Base-by-base conservation (phyloP, 2,113 vertebrate species). In the Sebastes schlegelii region DNA sequence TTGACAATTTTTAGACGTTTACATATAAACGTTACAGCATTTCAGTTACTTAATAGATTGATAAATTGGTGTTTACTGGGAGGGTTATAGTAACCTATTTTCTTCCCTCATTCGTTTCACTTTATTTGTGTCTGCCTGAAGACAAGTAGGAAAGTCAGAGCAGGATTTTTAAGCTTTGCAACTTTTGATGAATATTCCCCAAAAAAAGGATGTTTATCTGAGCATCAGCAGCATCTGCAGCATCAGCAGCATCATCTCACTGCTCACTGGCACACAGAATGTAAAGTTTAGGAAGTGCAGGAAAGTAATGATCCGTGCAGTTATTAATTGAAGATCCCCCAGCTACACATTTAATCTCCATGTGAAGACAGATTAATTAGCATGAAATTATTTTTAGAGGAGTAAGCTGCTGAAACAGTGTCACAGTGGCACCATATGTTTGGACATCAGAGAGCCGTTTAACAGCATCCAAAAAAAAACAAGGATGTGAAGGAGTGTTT, bases 361-460 rank as follows among this genome's bases (percentile, higher is more conserved):
- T 5, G 54, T 63, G 49, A 70, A 70, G 71, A 58, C 42, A 4
- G 55, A 65, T 64, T 75, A 80, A 70, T 64, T 61, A 74, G 74
- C 68, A 7, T 26, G 2, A 9, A 8, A 58, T 57, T 64, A 60
- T 70, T 78, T 82, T 79, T 65, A 23, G 79, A 74, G 64, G 26
- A 43, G 70, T 45, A 19, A 49, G 61, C 79, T 72, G 84, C 52
- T 40, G 66, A 40, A 77, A 54, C 43, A 6, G 73, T 45, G 79
- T 62, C 78, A 11, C 65, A 8, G 83, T 8, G 2, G 78, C 61
- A 6, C 84, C 79, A 77, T 77, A 63, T 78, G 79, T 76, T 65
- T n/a, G 51, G 71, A 80, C 72, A 65, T 80, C 72, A 75, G 65
- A 69, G 49, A 13, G 43, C 58, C 60, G 49, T 82, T 82, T 78